phyloP scores from a whole-genome alignment of 1,140 invertebrate genomes.

The Pentalonia nigronervosa region DNA sequence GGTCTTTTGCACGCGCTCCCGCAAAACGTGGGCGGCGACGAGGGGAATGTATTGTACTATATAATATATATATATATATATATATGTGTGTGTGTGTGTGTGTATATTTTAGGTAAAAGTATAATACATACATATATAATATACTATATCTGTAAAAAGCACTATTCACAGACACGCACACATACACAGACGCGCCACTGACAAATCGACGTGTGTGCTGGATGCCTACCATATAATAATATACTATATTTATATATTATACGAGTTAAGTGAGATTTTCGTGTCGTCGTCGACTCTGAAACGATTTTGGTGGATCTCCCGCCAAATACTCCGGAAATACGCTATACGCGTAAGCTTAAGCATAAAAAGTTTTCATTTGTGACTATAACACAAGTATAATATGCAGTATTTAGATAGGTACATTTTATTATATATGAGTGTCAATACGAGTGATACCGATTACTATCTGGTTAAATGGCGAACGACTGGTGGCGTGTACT shows the following conservation, averaged over 20 bases:
- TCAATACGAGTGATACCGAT: neutral
- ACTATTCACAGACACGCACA: neutral
- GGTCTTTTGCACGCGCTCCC: constrained; percentile 10
- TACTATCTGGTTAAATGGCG: neutral
- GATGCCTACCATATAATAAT: neutral
- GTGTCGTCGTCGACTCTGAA: neutral
- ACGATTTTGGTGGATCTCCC: neutral
- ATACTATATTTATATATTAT: neutral
- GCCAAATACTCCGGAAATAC: neutral
- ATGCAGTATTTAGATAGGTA: neutral
- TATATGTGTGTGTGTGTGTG: neutral
- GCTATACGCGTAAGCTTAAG: neutral
- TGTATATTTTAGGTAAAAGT: neutral
- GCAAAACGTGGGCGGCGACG: neutral
- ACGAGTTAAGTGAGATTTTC: constrained; percentile 22
- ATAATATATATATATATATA: neutral
- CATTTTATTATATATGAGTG: no score
- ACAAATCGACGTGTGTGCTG: neutral
- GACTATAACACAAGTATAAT: neutral
- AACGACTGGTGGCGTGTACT: neutral
- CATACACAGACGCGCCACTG: neutral
- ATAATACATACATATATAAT: no score
- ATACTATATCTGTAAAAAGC: no score
- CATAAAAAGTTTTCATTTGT: neutral
- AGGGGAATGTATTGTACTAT: neutral